These are phyloP conservation scores for Drosophila setifemur DNA, from an alignment of 1,140 invertebrate species.

Conservation along the genomic window DNA sequence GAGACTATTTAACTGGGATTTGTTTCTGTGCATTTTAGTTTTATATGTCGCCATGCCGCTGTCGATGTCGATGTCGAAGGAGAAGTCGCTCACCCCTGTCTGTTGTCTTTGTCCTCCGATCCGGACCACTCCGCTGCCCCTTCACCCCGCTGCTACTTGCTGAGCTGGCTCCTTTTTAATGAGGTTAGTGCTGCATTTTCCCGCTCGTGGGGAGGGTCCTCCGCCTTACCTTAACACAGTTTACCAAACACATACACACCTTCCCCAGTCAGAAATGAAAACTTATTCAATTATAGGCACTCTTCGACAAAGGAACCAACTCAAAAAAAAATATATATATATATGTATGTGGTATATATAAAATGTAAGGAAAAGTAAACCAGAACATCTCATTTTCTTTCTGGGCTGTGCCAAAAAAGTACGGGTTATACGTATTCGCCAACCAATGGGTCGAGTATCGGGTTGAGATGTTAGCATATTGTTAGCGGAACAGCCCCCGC, in stretches of 20 bases:
- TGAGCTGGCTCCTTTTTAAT: constrained; percentile 62
- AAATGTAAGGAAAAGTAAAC: constrained; percentile 22
- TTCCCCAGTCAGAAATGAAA: constrained; percentile 58
- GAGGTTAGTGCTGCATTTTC: constrained; percentile 68
- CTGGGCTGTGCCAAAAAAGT: constrained; percentile 27
- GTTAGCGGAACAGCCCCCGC: constrained; percentile 18
- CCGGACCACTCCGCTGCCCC: background rate
- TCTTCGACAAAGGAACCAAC: constrained; percentile 53
- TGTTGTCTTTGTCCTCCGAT: constrained; percentile 36
- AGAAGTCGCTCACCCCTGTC: constrained; percentile 28
- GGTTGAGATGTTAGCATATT: constrained; percentile 61
- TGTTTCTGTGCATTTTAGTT: constrained; percentile 9
- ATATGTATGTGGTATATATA: background rate
- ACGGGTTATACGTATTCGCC: constrained; percentile 36
- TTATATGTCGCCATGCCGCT: constrained; percentile 27
- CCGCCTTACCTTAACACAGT: constrained; percentile 60
- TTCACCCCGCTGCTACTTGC: constrained; percentile 15
- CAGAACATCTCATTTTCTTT: constrained; percentile 35
- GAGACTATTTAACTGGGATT: constrained; percentile 1
- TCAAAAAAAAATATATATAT: constrained; percentile 14
- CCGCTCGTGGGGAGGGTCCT: constrained; percentile 17
- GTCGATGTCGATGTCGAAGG: constrained; percentile 19
- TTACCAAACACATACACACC: constrained; percentile 35
- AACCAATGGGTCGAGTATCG: constrained; percentile 47
- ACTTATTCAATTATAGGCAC: constrained; percentile 76